phyloP scores from a whole-genome alignment of 1,140 invertebrate genomes.

The Myzus persicae region DNA sequence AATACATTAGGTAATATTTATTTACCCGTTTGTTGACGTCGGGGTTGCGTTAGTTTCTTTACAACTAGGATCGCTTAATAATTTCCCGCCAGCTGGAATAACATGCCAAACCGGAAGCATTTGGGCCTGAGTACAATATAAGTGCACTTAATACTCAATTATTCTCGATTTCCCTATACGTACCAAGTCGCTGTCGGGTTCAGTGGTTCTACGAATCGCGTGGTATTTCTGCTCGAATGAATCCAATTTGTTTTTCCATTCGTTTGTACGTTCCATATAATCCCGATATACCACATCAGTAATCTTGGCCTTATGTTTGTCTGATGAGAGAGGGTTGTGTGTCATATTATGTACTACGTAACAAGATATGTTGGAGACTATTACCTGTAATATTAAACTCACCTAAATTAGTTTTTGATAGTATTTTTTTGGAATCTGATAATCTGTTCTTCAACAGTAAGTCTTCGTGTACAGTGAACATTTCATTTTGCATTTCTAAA shows the following conservation, averaged over 20 bases:
- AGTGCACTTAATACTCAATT: background rate
- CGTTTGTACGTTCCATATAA: slow-evolving; percentile 5
- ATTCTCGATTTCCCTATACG: background rate
- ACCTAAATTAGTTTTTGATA: background rate
- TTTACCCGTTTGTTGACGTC: background rate
- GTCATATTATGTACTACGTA: background rate
- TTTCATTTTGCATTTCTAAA: background rate
- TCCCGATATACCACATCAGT: slow-evolving; percentile 5
- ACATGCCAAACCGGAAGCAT: background rate
- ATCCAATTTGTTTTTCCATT: slow-evolving; percentile 41
- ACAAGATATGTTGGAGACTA: background rate
- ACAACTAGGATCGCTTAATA: background rate
- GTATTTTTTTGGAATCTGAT: background rate
- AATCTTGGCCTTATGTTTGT: slow-evolving; percentile 4
- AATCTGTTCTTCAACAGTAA: background rate
- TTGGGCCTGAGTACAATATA: slow-evolving; percentile 10
- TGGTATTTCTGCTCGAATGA: slow-evolving; percentile 30
- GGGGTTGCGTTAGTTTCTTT: background rate
- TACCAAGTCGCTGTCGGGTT: slow-evolving; percentile 17
- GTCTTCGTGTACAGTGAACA: background rate
- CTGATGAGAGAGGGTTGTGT: background rate
- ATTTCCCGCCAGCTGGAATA: background rate
- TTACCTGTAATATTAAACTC: background rate
- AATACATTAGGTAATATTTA: background rate
- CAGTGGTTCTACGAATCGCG: background rate